Conservation (phyloP, 2,888 invertebrate species). For the Sphecodes monilicornis region DNA sequence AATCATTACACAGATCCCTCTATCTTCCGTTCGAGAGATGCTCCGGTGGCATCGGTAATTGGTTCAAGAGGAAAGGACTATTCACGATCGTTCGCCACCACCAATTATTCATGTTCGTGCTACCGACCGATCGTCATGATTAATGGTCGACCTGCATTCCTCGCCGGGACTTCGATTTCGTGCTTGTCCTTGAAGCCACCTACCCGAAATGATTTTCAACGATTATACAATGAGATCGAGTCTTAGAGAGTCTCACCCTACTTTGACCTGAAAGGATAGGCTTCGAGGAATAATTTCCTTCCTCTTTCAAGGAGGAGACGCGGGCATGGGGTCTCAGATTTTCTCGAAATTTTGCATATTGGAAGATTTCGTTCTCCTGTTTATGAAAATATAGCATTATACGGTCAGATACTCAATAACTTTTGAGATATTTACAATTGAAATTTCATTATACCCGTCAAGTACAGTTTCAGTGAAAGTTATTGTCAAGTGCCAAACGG, state of each 20-base stretch:
- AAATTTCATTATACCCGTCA: no score
- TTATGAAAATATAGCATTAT: no score
- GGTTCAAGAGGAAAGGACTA: conserved; percentile 62
- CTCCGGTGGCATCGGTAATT: conserved; percentile 57
- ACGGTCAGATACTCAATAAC: no score
- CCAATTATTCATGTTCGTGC: conserved; percentile 70
- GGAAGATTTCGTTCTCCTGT: no score
- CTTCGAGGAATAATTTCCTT: no score
- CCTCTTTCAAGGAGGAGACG: no score
- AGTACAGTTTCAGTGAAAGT: no score
- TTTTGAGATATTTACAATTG: no score
- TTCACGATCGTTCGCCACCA: conserved; percentile 46
- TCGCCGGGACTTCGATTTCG: conserved; percentile 44
- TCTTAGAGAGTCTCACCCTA: not conserved
- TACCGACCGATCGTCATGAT: conserved; percentile 59
- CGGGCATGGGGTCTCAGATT: no score
- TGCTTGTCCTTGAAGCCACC: conserved; percentile 14
- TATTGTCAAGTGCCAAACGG: no score
- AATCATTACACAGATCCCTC: conserved; percentile 60
- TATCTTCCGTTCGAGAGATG: conserved; percentile 32
- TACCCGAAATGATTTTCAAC: conserved; percentile 2
- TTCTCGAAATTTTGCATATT: no score
- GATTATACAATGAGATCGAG: not conserved
- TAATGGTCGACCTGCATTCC: conserved; percentile 58
- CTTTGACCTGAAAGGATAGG: not conserved